phyloP scores from a whole-genome alignment of 2,113 vertebrate genomes.

The Hippocampus guttulatus region DNA sequence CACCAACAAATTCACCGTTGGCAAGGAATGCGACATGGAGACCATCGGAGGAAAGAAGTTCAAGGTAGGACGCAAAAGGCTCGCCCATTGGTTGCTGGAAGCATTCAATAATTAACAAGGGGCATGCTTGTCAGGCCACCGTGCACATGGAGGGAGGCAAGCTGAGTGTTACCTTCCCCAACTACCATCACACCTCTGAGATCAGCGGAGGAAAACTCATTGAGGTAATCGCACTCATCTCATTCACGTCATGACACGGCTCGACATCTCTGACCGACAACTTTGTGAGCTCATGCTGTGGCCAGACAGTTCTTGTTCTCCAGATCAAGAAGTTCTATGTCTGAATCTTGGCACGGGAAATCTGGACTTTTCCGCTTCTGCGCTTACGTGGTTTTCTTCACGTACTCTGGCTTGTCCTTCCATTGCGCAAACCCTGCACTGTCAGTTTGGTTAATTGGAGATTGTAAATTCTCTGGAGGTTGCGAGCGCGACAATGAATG shows the following conservation, averaged over 20 bases:
- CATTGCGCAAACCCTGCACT: too few species aligned
- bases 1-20: constrained; percentile 82
- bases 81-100: constrained; percentile 29
- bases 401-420: too few species aligned
- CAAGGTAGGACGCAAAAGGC: constrained; percentile 74
- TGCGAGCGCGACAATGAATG: too few species aligned
- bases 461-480: too few species aligned
- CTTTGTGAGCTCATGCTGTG: too few species aligned
- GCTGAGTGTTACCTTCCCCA: constrained; percentile 73
- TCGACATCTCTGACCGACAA: too few species aligned
- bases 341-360: too few species aligned
- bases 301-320: too few species aligned
- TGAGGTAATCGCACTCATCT: constrained; percentile 65
- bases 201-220: constrained; percentile 59
- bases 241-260: not conserved
- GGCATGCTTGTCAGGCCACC: constrained; percentile 50
- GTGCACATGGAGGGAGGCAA: constrained; percentile 59
- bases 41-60: constrained; percentile 90
- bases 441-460: too few species aligned
- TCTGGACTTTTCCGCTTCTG: too few species aligned
- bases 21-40: constrained; percentile 84
- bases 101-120: not conserved
- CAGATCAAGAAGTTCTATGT: too few species aligned
- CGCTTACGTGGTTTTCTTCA: too few species aligned
- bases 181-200: constrained; percentile 76